Percentiles rank a stretch among this genome's conserved stretches.
Evolutionary conservation across 1,140 invertebrate genomes (phyloP).

Genomic region (Oreohelix idahoensis): DNA sequence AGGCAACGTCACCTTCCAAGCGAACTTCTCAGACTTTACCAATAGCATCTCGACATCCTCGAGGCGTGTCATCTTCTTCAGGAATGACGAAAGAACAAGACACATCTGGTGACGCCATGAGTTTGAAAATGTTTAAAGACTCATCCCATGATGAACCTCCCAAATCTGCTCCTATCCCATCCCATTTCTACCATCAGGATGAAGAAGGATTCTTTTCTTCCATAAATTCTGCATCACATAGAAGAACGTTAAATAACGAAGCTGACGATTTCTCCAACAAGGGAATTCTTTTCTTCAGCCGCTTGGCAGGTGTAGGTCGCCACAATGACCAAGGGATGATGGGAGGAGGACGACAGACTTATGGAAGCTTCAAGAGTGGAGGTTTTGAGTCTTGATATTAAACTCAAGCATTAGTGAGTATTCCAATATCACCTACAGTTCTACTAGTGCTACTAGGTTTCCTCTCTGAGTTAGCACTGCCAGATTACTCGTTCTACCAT

Average conservation of each 20-base stretch:
- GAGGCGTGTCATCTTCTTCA: background rate
- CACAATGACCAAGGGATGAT: background rate
- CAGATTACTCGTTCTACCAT: too few species aligned
- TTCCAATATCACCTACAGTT: background rate
- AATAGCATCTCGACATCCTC: too few species aligned
- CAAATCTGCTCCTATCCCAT: background rate
- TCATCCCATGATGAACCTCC: background rate
- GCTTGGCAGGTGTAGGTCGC: slow-evolving; percentile 4
- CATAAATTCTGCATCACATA: background rate
- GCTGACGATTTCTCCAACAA: background rate
- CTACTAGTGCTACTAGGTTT: too few species aligned
- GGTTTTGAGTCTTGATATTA: slow-evolving; percentile 23
- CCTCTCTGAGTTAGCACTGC: too few species aligned
- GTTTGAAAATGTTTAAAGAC: background rate
- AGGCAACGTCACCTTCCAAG: background rate
- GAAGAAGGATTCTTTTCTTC: slow-evolving; percentile 35
- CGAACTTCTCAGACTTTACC: too few species aligned
- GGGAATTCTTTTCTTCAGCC: slow-evolving; percentile 28
- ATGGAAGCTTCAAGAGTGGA: background rate
- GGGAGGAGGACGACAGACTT: background rate
- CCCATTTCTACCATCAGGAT: slow-evolving; percentile 25
- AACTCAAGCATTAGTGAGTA: background rate
- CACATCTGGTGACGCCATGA: background rate
- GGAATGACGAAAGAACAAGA: background rate
- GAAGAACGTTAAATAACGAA: background rate